Conservation (phyloP, 2,888 invertebrate genomes). For the Odontothrips loti region DNA sequence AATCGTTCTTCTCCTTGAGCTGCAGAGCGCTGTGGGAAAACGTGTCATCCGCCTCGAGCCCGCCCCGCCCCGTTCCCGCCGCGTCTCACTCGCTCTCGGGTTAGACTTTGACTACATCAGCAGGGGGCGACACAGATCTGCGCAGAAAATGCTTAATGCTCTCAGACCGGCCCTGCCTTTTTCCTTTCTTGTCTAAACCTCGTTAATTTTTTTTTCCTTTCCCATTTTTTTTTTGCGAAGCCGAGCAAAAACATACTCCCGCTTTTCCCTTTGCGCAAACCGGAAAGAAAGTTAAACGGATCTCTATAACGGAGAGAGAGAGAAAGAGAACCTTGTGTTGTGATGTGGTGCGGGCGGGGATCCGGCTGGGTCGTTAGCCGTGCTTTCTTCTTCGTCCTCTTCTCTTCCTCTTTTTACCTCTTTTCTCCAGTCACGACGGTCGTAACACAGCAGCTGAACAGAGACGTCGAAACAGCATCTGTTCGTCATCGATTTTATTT, state of each 20-base stretch:
- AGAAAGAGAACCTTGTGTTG: background rate
- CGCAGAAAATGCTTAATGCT: background rate
- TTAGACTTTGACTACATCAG: too few relatives aligned
- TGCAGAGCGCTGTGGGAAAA: too few relatives aligned
- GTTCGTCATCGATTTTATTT: too few relatives aligned
- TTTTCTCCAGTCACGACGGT: background rate
- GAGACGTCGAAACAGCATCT: too few relatives aligned
- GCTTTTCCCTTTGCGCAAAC: background rate
- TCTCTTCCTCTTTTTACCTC: background rate
- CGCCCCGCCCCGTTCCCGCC: too few relatives aligned
- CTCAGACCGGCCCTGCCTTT: background rate
- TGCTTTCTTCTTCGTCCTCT: background rate
- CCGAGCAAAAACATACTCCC: background rate
- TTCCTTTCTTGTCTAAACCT: conserved; percentile 20
- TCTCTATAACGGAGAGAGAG: conserved; percentile 6
- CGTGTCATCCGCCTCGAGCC: too few relatives aligned
- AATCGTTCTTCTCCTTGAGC: too few relatives aligned
- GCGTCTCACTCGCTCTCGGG: too few relatives aligned
- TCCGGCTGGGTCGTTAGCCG: background rate
- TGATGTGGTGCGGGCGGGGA: too few relatives aligned
- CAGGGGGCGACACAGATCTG: too few relatives aligned
- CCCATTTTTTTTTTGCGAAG: background rate
- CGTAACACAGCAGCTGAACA: too few relatives aligned
- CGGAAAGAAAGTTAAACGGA: conserved; percentile 26
- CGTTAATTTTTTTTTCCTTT: background rate